Conservation (phyloP, 2,888 invertebrate genomes). For the Eristalis intricaria region DNA sequence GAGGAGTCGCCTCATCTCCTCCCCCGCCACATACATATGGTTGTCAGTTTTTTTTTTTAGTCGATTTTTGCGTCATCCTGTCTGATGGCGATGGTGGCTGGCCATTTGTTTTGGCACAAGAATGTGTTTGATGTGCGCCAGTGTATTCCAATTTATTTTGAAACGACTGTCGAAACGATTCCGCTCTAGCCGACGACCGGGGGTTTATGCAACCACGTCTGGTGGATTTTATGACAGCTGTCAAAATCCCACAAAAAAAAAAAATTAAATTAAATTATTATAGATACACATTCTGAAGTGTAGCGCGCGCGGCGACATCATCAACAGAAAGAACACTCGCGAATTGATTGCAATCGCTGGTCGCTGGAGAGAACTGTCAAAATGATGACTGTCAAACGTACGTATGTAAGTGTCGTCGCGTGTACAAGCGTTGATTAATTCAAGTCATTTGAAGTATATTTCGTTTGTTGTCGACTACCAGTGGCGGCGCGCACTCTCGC, state of each 20-base stretch:
- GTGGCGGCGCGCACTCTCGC: background rate
- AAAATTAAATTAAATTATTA: slow-evolving; percentile 20
- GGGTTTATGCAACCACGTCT: background rate
- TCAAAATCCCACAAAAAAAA: slow-evolving; percentile 36
- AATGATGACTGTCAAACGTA: background rate
- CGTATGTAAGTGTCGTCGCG: background rate
- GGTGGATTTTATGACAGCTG: slow-evolving; percentile 42
- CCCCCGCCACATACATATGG: background rate
- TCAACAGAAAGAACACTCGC: background rate
- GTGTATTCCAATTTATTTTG: slow-evolving; percentile 22
- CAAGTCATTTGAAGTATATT: background rate
- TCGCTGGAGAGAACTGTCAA: background rate
- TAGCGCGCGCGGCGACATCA: background rate
- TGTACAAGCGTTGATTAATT: background rate
- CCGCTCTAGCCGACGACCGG: background rate
- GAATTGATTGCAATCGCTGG: slow-evolving; percentile 6
- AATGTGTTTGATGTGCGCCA: slow-evolving; percentile 50
- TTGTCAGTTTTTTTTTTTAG: slow-evolving; percentile 5
- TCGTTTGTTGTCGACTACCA: background rate
- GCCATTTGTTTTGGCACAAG: slow-evolving; percentile 43
- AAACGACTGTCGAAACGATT: background rate
- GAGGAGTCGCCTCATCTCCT: too few relatives aligned
- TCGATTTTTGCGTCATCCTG: slow-evolving; percentile 26
- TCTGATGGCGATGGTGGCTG: slow-evolving; percentile 25
- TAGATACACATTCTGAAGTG: background rate